phyloP scores from a whole-genome alignment of 2,888 invertebrate species.

The Eledone cirrhosa region DNA sequence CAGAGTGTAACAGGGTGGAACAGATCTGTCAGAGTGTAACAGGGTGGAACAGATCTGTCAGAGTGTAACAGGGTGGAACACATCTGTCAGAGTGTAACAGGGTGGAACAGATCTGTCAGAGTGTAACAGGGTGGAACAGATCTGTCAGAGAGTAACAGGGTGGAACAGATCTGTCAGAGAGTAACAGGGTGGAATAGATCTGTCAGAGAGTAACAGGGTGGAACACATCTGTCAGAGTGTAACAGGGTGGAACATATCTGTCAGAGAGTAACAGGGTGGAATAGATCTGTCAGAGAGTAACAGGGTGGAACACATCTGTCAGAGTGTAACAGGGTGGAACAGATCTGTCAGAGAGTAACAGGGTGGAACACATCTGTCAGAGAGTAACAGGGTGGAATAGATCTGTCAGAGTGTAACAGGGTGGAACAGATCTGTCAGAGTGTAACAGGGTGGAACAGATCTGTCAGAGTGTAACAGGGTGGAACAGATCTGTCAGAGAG shows the following conservation, averaged over 20 bases:
- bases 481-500: slow-evolving; percentile 70
- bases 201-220: too few species aligned
- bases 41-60: slow-evolving; percentile 74
- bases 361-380: too few species aligned
- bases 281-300: slow-evolving; percentile 69
- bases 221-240: too few species aligned
- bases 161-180: too few species aligned
- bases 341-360: slow-evolving; percentile 67
- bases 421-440: slow-evolving; percentile 72
- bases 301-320: too few species aligned
- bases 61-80: too few species aligned
- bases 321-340: slow-evolving; percentile 77
- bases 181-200: slow-evolving; percentile 77
- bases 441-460: slow-evolving; percentile 79
- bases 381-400: slow-evolving; percentile 77
- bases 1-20: slow-evolving; percentile 76
- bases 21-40: slow-evolving; percentile 73
- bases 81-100: slow-evolving; percentile 77
- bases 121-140: slow-evolving; percentile 79
- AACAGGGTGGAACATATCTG: slow-evolving; percentile 76
- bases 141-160: slow-evolving; percentile 49
- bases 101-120: slow-evolving; percentile 72
- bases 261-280: slow-evolving; percentile 74
- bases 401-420: slow-evolving; percentile 72
- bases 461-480: slow-evolving; percentile 74